Evolutionary conservation across 1,140 invertebrate genomes (phyloP).

Genomic region (Polyergus mexicanus): DNA sequence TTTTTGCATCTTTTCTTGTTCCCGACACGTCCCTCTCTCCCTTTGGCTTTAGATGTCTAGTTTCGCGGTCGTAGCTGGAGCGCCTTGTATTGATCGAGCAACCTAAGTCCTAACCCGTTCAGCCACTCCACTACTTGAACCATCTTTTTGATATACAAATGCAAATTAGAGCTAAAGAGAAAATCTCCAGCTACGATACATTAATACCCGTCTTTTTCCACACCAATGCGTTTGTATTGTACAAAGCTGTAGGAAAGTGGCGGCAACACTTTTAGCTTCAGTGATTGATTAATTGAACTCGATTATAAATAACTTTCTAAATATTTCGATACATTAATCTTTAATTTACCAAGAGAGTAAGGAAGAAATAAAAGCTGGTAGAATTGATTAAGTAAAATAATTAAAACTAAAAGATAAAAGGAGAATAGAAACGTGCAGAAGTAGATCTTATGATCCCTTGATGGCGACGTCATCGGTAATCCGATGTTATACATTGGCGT

Average conservation of each 20-base stretch:
- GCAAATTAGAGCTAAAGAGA: background rate
- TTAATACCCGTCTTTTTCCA: background rate
- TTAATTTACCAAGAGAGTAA: background rate
- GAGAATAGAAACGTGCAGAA: background rate
- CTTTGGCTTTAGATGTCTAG: constrained; percentile 5
- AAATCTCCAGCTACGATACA: too few species aligned
- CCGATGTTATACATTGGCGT: constrained; percentile 11
- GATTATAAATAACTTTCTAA: background rate
- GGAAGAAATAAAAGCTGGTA: background rate
- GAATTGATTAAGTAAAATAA: background rate
- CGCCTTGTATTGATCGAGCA: constrained; percentile 55
- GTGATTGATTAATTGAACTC: background rate
- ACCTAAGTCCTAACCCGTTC: constrained; percentile 55
- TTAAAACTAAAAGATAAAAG: background rate
- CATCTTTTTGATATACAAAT: constrained; percentile 21
- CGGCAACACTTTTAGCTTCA: background rate
- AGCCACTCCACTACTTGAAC: constrained; percentile 1
- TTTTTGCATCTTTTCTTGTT: background rate
- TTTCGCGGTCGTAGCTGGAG: constrained; percentile 37
- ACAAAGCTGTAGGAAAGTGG: background rate
- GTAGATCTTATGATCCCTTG: background rate
- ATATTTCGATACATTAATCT: background rate
- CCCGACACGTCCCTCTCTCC: background rate
- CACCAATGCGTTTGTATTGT: background rate
- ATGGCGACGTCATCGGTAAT: background rate